A percentile compares a stretch with the other conserved stretches of the same genome.
These are phyloP conservation scores for Thyatira batis DNA, from an alignment of 2,888 invertebrate species.

Conservation along the genomic window DNA sequence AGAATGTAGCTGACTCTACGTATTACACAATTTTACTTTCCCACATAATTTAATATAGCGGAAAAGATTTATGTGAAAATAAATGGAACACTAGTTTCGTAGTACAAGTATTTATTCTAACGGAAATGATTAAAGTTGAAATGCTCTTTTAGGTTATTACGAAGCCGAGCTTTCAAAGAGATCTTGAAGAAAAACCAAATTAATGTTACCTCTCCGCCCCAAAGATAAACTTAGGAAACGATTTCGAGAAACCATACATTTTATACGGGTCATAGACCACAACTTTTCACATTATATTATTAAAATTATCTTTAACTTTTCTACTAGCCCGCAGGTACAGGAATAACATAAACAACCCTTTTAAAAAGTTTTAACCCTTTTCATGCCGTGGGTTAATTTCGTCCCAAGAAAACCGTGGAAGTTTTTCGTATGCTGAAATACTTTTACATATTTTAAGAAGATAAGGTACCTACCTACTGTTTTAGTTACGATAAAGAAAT, in stretches of 20 bases:
- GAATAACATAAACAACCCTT: conserved; percentile 3
- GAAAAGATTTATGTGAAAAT: too few species aligned
- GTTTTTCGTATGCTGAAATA: neutral
- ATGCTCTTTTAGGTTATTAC: too few species aligned
- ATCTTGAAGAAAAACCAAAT: too few species aligned
- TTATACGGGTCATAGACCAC: neutral
- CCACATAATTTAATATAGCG: neutral
- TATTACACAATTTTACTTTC: neutral
- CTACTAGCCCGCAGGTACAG: neutral
- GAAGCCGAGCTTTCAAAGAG: too few species aligned
- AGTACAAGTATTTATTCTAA: too few species aligned
- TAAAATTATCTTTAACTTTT: neutral
- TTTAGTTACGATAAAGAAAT: neutral
- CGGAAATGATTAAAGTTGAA: too few species aligned
- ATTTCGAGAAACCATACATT: neutral
- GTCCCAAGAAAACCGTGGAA: neutral
- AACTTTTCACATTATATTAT: neutral
- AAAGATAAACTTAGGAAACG: too few species aligned
- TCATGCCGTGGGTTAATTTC: neutral
- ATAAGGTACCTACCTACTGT: neutral
- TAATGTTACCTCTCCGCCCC: too few species aligned
- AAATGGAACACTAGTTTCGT: too few species aligned
- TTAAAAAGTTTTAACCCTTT: conserved; percentile 1
- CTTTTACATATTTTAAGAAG: neutral
- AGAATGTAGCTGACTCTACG: neutral